Conservation (phyloP, 30 jellyfish, hydroid and myxozoan genomes). For the Aurelia sp. region DNA sequence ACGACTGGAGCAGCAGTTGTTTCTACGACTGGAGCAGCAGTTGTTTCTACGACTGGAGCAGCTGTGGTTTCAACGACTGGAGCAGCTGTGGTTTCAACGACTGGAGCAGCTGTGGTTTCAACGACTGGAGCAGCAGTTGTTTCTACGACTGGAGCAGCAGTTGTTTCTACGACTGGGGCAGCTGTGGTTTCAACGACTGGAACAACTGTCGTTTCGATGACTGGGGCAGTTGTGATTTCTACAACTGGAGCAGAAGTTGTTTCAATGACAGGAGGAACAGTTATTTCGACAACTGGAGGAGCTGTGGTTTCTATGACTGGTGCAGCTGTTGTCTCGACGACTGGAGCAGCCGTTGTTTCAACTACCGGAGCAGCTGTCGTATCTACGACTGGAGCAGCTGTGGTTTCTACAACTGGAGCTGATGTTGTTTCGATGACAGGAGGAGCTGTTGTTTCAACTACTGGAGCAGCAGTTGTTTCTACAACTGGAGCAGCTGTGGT, state of each 20-base stretch:
- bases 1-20: no score
- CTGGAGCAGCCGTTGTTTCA: background rate
- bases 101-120: background rate
- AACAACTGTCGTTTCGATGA: background rate
- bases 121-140: conserved; percentile 23
- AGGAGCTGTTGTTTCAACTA: background rate
- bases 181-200: conserved; percentile 5
- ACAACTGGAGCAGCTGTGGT: conserved; percentile 5
- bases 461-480: conserved; percentile 16
- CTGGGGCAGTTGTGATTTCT: background rate
- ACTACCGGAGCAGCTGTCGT: conserved; percentile 11
- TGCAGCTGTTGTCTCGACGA: conserved; percentile 1
- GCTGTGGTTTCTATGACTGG: background rate
- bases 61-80: background rate
- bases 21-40: no score
- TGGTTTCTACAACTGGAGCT: conserved; percentile 29
- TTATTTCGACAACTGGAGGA: conserved; percentile 7
- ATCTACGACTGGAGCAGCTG: conserved; percentile 11
- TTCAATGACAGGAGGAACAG: background rate
- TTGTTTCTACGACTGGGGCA: conserved; percentile 8
- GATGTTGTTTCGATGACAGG: conserved; percentile 9
- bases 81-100: conserved; percentile 12
- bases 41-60: background rate
- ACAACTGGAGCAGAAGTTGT: conserved; percentile 20
- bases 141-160: conserved; percentile 17